Conservation (phyloP, 2,888 invertebrate species). For the Tachina fera region DNA sequence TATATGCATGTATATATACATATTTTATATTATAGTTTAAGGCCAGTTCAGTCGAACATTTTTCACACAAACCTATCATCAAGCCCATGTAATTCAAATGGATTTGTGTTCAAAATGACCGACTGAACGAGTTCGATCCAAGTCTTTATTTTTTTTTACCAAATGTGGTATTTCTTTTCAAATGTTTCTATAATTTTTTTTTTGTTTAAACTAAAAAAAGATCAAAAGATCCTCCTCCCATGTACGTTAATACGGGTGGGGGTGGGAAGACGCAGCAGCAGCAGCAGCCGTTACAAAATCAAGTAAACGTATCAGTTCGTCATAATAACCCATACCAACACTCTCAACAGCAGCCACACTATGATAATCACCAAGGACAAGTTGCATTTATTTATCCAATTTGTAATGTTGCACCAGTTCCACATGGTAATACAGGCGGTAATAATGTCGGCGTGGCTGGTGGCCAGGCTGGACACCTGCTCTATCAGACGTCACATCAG, state of each 20-base stretch:
- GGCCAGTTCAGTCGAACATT: too few species aligned
- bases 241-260: constrained; percentile 81
- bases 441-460: constrained; percentile 36
- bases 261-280: constrained; percentile 81
- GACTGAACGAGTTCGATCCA: too few species aligned
- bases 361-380: constrained; percentile 70
- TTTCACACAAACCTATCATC: too few species aligned
- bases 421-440: constrained; percentile 30
- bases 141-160: not conserved
- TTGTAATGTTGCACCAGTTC: constrained; percentile 62
- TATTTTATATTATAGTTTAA: too few species aligned
- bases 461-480: constrained; percentile 52
- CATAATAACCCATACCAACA: constrained; percentile 72
- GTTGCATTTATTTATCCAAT: constrained; percentile 64
- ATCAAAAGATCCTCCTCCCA: constrained; percentile 81
- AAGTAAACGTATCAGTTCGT: constrained; percentile 65
- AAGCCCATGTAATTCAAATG: too few species aligned
- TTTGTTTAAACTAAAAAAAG: constrained; percentile 63
- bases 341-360: constrained; percentile 72
- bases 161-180: not conserved
- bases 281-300: constrained; percentile 75
- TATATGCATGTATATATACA: too few species aligned
- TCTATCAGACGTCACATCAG: constrained; percentile 72
- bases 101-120: too few species aligned
- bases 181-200: not conserved